phyloP scores from a whole-genome alignment of 2,797 vertebrate genomes.

The Adrianichthys oophorus region DNA sequence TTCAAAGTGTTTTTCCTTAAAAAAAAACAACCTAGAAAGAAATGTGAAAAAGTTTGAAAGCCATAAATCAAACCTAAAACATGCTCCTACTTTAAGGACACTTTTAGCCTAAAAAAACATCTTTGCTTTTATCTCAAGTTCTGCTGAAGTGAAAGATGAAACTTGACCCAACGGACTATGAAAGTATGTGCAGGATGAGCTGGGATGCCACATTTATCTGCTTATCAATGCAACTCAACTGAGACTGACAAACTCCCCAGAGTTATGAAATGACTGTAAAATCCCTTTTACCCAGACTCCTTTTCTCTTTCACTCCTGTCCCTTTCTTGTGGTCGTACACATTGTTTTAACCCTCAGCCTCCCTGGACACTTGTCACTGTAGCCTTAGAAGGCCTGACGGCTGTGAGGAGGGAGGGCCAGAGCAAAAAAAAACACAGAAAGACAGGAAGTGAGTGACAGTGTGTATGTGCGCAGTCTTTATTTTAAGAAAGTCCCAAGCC shows the following conservation, averaged over 20 bases:
- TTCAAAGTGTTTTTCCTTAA: too few relatives aligned
- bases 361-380: slow-evolving; percentile 72
- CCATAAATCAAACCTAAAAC: too few relatives aligned
- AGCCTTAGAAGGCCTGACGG: slow-evolving; percentile 73
- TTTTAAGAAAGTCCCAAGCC: slow-evolving; percentile 73
- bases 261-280: slow-evolving; percentile 56
- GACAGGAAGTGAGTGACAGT: slow-evolving; percentile 23
- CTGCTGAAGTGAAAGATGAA: too few relatives aligned
- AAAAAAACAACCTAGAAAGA: too few relatives aligned
- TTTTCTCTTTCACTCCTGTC: slow-evolving; percentile 20
- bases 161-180: too few relatives aligned
- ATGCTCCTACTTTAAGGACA: too few relatives aligned
- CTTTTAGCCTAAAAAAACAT: too few relatives aligned
- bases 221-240: too few relatives aligned
- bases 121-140: too few relatives aligned
- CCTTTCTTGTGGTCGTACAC: slow-evolving; percentile 57
- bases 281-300: slow-evolving; percentile 51
- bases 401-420: slow-evolving; percentile 14
- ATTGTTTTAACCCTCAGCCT: slow-evolving; percentile 69
- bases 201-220: too few relatives aligned
- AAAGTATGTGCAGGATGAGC: too few relatives aligned
- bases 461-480: slow-evolving; percentile 44
- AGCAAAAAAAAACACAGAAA: slow-evolving; percentile 19
- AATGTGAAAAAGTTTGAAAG: too few relatives aligned
- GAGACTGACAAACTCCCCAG: slow-evolving; percentile 1